Base-by-base conservation (phyloP, 1,140 invertebrate species). In the Hesperophylax magnus region DNA sequence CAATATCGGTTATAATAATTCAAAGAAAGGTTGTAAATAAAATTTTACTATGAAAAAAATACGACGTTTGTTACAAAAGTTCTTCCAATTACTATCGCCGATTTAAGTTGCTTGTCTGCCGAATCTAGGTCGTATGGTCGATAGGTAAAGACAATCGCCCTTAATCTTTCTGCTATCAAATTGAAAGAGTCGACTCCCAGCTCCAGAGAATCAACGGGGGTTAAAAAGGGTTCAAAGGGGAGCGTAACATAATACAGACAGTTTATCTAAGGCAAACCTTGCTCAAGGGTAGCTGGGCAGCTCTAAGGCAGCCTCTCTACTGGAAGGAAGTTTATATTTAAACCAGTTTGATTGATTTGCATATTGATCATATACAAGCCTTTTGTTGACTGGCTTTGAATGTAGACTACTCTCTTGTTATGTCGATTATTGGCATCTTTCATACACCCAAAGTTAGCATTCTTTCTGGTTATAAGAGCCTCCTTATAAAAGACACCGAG, bases 131-230 rank as follows among this genome's bases (percentile, higher is more conserved):
- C 58, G 15, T 18, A 61, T 20, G 58, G 18, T 20, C 18, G 20
- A 61, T 61, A 24, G n/a, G 58, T 22, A 61, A 8, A 61, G 58
- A 61, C 58, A 61, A 61, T 61, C 18, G 58, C 18, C 58, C 24
- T 24, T 61, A 61, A 61, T 61, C 58, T 61, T 61, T 61, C 58
- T 61, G 58, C 58, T 20, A 61, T 61, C 58, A 61, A 61, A 61
- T 61, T 61, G 58, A 61, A 61, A 61, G 18, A 61, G n/a, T 24
- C 18, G 58, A 18, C 58, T 61, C 24, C 8, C 18, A 24, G n/a
- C n/a, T 61, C 20, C 58, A 24, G 24, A 20, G 18, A 61, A 61
- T 61, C 58, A 24, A 24, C 24, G n/a, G 56, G 20, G 56, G 39
- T 47, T 58, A 22, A 61, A 60, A 61, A 61, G 58, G 58, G 58